phyloP scores from a whole-genome alignment of 2,113 vertebrate species.

The Cephalopholis sonnerati region DNA sequence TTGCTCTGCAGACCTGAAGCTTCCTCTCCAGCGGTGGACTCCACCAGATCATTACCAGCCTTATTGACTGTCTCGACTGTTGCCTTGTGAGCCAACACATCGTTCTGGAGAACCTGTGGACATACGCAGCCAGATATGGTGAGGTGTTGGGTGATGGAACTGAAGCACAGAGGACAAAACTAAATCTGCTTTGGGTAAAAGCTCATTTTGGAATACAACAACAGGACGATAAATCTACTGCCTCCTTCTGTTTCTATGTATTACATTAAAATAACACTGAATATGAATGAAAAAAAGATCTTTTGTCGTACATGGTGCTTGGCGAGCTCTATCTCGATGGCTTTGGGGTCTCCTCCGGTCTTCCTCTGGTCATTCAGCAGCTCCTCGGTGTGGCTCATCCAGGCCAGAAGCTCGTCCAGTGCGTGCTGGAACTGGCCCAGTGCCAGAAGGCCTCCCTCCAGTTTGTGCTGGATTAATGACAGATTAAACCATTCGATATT shows the following conservation, averaged over 20 bases:
- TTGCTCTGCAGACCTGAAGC: slow-evolving; percentile 92
- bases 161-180: neutral
- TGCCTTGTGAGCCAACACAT: slow-evolving; percentile 94
- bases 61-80: slow-evolving; percentile 96
- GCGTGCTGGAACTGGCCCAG: slow-evolving; percentile 98
- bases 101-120: slow-evolving; percentile 94
- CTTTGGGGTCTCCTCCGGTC: slow-evolving; percentile 94
- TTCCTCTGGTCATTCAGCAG: slow-evolving; percentile 94
- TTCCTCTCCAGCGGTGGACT: slow-evolving; percentile 95
- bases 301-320: slow-evolving; percentile 95
- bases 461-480: slow-evolving; percentile 91
- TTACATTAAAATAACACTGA: too few species aligned
- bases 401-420: slow-evolving; percentile 93
- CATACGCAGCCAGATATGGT: neutral
- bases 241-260: neutral
- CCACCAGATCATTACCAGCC: slow-evolving; percentile 93
- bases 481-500: slow-evolving; percentile 64
- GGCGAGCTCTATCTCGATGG: slow-evolving; percentile 97
- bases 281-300: neutral
- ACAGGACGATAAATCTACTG: neutral
- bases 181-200: neutral
- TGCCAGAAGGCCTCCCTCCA: slow-evolving; percentile 95
- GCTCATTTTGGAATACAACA: neutral
- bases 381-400: slow-evolving; percentile 96
- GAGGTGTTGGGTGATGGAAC: too few species aligned